These are phyloP conservation scores for Orchesellides sinensis DNA, from an alignment of 2,888 invertebrate genomes.

Conservation along the genomic window DNA sequence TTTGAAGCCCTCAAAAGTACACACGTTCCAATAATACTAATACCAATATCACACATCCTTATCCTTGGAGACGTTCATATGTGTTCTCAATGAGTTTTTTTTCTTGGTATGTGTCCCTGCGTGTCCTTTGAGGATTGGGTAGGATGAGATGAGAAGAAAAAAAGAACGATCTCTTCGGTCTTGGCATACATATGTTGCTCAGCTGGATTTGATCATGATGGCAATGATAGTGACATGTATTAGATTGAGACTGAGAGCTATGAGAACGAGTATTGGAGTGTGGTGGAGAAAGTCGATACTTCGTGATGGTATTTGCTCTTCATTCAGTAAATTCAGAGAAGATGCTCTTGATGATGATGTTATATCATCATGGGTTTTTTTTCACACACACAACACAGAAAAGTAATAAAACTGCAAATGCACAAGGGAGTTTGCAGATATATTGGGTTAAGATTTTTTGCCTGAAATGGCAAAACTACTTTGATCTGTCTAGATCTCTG, in stretches of 20 bases:
- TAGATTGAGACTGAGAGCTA: constrained; percentile 44
- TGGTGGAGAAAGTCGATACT: constrained; percentile 34
- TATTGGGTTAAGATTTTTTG: constrained; percentile 22
- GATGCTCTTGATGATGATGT: constrained; percentile 29
- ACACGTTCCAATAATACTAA: constrained; percentile 26
- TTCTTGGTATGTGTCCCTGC: neutral
- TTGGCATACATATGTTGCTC: constrained; percentile 61
- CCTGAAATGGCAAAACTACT: constrained; percentile 26
- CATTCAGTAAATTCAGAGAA: constrained; percentile 26
- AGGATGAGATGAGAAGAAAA: constrained; percentile 21
- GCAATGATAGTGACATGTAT: constrained; percentile 57
- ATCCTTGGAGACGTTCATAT: constrained; percentile 34
- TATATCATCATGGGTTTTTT: constrained; percentile 34
- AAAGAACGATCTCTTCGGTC: constrained; percentile 29
- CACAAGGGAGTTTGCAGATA: constrained; percentile 28
- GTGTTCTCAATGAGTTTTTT: constrained; percentile 51
- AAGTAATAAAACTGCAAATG: constrained; percentile 64
- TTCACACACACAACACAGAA: constrained; percentile 44
- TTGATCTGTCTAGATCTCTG: constrained; percentile 47
- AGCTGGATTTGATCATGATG: constrained; percentile 55
- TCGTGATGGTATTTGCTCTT: constrained; percentile 40
- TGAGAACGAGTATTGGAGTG: constrained; percentile 1
- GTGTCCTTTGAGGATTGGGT: constrained; percentile 10
- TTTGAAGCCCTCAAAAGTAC: constrained; percentile 22
- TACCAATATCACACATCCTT: constrained; percentile 28